These are phyloP conservation scores for Seira ritae DNA, from an alignment of 2,888 invertebrate genomes.

Conservation along the genomic window DNA sequence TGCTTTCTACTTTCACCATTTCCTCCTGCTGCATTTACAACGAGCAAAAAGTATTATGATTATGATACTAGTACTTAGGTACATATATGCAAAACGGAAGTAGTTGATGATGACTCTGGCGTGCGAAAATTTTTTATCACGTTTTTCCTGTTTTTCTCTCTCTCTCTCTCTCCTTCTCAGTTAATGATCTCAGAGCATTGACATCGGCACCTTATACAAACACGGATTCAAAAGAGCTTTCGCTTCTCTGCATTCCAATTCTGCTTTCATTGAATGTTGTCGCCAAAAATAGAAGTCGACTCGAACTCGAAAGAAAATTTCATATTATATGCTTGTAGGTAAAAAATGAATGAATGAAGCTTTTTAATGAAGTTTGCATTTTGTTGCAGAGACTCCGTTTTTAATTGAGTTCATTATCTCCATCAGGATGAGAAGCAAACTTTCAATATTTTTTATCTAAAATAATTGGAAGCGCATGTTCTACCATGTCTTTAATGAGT, in stretches of 20 bases:
- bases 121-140: slow-evolving; percentile 5
- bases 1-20: no score
- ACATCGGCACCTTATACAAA: background rate
- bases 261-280: background rate
- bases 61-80: no score
- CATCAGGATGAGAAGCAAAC: background rate
- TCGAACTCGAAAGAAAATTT: no score
- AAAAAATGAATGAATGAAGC: background rate
- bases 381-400: background rate
- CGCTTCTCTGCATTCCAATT: no score
- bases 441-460: slow-evolving; percentile 8
- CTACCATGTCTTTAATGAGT: background rate
- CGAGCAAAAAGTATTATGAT: no score
- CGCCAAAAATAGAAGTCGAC: background rate
- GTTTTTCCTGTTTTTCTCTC: background rate
- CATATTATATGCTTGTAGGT: no score
- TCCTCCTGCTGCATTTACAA: no score
- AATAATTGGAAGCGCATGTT: background rate
- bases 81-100: slow-evolving; percentile 10
- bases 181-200: slow-evolving; percentile 15
- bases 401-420: no score
- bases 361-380: background rate
- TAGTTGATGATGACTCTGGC: slow-evolving; percentile 10
- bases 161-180: background rate
- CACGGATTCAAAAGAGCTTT: no score